These are phyloP conservation scores for Remorina albescens DNA, from an alignment of 2,797 vertebrate genomes.

Conservation along the genomic window DNA sequence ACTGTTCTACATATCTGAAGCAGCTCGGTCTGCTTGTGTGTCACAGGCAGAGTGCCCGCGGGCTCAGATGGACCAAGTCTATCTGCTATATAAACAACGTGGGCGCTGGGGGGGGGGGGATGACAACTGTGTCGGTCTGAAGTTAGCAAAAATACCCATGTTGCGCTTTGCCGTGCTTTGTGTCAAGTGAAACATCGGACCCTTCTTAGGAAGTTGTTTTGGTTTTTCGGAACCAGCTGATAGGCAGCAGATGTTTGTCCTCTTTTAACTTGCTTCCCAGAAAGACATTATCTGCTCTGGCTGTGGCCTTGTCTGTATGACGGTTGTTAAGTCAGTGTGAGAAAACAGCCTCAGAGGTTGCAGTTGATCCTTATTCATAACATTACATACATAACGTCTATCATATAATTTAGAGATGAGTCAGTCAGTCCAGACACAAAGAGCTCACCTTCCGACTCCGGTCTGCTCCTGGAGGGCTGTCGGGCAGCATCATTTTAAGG, in stretches of 20 bases:
- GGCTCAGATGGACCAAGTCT: background rate
- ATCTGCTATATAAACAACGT: background rate
- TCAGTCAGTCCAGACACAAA: constrained; percentile 28
- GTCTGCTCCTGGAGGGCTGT: constrained; percentile 88
- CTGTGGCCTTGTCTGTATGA: constrained; percentile 9
- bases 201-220: too few relatives aligned
- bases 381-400: background rate
- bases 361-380: background rate
- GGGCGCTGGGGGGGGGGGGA: background rate
- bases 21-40: too few relatives aligned
- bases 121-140: background rate
- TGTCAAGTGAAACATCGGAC: background rate
- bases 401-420: background rate
- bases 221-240: constrained; percentile 43
- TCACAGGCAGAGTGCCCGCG: too few relatives aligned
- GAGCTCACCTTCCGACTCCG: constrained; percentile 89
- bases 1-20: too few relatives aligned
- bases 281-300: constrained; percentile 50
- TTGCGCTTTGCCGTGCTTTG: too few relatives aligned
- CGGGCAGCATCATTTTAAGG: constrained; percentile 90
- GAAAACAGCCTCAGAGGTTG: constrained; percentile 5
- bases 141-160: too few relatives aligned
- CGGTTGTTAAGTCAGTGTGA: constrained; percentile 17
- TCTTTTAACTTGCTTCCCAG: constrained; percentile 44
- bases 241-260: constrained; percentile 65